Evolutionary conservation across 2,797 vertebrate species (phyloP).

Genomic region (Menidia menidia): DNA sequence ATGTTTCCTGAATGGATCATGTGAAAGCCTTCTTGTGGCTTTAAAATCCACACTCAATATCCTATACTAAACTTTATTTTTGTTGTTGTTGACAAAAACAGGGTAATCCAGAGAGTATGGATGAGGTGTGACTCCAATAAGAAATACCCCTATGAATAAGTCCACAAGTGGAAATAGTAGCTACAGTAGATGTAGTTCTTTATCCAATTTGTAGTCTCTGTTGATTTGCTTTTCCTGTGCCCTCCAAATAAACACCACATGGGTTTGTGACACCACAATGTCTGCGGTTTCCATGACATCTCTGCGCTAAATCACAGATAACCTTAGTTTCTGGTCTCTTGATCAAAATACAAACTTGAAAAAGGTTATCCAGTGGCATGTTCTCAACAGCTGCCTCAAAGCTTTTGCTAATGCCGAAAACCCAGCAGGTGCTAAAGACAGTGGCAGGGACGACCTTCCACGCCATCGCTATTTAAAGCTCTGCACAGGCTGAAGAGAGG

Average conservation of each 20-base stretch:
- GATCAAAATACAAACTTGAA: background rate
- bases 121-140: too few relatives aligned
- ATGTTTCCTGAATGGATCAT: background rate
- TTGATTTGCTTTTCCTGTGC: background rate
- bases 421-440: background rate
- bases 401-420: background rate
- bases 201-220: background rate
- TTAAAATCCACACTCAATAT: background rate
- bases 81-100: too few relatives aligned
- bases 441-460: too few relatives aligned
- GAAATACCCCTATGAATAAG: too few relatives aligned
- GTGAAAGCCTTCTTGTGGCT: background rate
- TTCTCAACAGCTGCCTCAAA: background rate
- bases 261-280: too few relatives aligned
- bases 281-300: background rate
- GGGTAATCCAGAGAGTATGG: too few relatives aligned
- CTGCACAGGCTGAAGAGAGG: too few relatives aligned
- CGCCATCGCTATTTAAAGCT: too few relatives aligned
- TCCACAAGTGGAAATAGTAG: too few relatives aligned
- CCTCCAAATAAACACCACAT: background rate
- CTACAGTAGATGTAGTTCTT: too few relatives aligned
- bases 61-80: too few relatives aligned
- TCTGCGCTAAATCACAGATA: background rate
- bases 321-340: background rate
- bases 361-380: background rate